phyloP scores from a whole-genome alignment of 1,140 invertebrate genomes.

The Drosophila pandora region DNA sequence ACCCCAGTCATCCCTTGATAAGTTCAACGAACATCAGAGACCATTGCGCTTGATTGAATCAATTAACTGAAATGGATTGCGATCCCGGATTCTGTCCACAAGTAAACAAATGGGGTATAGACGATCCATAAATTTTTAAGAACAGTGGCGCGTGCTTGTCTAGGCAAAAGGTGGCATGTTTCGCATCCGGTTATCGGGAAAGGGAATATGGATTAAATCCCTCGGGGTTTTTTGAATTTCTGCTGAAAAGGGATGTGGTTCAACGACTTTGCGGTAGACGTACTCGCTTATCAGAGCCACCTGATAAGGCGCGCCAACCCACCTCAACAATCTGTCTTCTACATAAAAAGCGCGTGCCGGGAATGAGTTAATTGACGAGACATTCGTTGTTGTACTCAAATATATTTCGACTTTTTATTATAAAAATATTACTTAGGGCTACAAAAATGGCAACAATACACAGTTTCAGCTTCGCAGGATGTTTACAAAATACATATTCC shows the following conservation, averaged over 20 bases:
- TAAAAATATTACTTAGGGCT: slow-evolving; percentile 46
- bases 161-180: slow-evolving; percentile 12
- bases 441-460: slow-evolving; percentile 53
- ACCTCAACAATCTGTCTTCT: slow-evolving; percentile 37
- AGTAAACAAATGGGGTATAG: slow-evolving; percentile 15
- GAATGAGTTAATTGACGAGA: slow-evolving; percentile 16
- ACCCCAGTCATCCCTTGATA: slow-evolving; percentile 56
- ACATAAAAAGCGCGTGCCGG: slow-evolving; percentile 31
- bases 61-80: slow-evolving; percentile 68
- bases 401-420: slow-evolving; percentile 50
- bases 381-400: slow-evolving; percentile 31
- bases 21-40: slow-evolving; percentile 47
- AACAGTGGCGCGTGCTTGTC: slow-evolving; percentile 26
- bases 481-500: slow-evolving; percentile 46
- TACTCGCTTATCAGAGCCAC: slow-evolving; percentile 14
- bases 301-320: slow-evolving; percentile 31
- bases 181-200: slow-evolving; percentile 8
- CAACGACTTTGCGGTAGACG: slow-evolving; percentile 11
- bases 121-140: slow-evolving; percentile 1
- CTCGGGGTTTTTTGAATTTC: not conserved
- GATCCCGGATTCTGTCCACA: slow-evolving; percentile 67
- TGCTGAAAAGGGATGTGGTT: slow-evolving; percentile 5
- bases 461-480: slow-evolving; percentile 44
- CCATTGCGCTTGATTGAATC: slow-evolving; percentile 59
- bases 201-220: slow-evolving; percentile 12